Conservation (phyloP, 1,140 invertebrate species). For the Drosophila azteca region DNA sequence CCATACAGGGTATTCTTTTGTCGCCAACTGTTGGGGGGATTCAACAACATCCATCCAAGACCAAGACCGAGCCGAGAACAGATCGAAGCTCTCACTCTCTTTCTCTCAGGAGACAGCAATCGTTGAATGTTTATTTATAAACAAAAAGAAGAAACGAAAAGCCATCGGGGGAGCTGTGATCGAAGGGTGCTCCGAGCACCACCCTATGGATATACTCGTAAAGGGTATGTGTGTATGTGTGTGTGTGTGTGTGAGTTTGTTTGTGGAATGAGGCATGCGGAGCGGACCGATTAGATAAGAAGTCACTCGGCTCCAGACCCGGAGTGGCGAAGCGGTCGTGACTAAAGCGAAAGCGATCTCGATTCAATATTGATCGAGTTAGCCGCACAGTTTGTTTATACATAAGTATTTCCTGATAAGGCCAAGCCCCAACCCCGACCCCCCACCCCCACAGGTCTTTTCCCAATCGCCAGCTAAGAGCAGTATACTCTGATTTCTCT, state of each 20-base stretch:
- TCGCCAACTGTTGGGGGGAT: neutral
- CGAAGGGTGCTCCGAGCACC: too few relatives aligned
- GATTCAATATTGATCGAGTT: slow-evolving; percentile 30
- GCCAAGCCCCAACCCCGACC: neutral
- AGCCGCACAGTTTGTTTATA: slow-evolving; percentile 19
- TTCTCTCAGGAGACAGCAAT: neutral
- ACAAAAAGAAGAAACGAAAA: slow-evolving; percentile 44
- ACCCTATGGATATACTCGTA: too few relatives aligned
- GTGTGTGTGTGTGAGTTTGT: too few relatives aligned
- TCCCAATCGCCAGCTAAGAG: too few relatives aligned
- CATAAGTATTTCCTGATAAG: slow-evolving; percentile 16
- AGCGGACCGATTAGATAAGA: neutral
- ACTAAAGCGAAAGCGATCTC: slow-evolving; percentile 36
- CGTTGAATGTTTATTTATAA: slow-evolving; percentile 66
- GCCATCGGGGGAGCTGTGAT: neutral
- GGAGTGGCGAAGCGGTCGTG: slow-evolving; percentile 1
- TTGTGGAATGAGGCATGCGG: too few relatives aligned
- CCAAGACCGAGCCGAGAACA: neutral
- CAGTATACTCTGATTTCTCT: too few relatives aligned
- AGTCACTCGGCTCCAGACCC: slow-evolving; percentile 3
- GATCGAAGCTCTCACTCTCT: neutral
- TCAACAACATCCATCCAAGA: neutral
- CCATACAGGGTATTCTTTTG: too few relatives aligned
- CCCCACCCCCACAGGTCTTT: too few relatives aligned
- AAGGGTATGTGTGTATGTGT: too few relatives aligned